Evolutionary conservation across 2,113 vertebrate genomes (phyloP).

Genomic region (Chaetodon auriga): DNA sequence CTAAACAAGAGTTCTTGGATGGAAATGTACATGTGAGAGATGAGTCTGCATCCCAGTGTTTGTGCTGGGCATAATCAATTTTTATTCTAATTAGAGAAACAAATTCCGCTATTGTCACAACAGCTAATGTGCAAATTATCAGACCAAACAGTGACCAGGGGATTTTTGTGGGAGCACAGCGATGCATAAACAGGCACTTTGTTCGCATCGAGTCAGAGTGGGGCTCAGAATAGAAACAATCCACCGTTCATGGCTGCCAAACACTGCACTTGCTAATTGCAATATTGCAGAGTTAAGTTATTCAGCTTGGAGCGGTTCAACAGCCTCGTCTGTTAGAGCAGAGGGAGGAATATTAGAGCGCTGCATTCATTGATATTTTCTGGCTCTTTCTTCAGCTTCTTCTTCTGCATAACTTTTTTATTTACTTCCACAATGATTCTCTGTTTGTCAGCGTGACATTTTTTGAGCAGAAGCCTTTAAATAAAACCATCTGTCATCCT

Average conservation of each 20-base stretch:
- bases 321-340: slow-evolving; percentile 8
- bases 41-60: not conserved
- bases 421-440: slow-evolving; percentile 9
- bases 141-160: not conserved
- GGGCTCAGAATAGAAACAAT: slow-evolving; percentile 15
- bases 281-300: slow-evolving; percentile 29
- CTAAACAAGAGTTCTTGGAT: not conserved
- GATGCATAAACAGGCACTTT: slow-evolving; percentile 30
- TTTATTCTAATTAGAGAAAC: slow-evolving; percentile 19
- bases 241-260: slow-evolving; percentile 19
- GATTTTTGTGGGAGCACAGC: slow-evolving; percentile 6
- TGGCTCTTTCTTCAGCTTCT: slow-evolving; percentile 1
- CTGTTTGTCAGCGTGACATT: slow-evolving; percentile 8
- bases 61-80: not conserved
- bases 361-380: slow-evolving; percentile 40
- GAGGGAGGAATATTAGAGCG: not conserved
- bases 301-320: slow-evolving; percentile 6
- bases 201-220: slow-evolving; percentile 20
- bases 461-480: slow-evolving; percentile 8
- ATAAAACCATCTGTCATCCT: slow-evolving; percentile 28
- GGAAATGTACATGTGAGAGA: not conserved
- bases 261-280: slow-evolving; percentile 28
- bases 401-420: slow-evolving; percentile 2
- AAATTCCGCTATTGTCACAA: not conserved
- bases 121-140: not conserved